Base-by-base conservation (phyloP, 1,140 invertebrate species). In the Apis laboriosa region DNA sequence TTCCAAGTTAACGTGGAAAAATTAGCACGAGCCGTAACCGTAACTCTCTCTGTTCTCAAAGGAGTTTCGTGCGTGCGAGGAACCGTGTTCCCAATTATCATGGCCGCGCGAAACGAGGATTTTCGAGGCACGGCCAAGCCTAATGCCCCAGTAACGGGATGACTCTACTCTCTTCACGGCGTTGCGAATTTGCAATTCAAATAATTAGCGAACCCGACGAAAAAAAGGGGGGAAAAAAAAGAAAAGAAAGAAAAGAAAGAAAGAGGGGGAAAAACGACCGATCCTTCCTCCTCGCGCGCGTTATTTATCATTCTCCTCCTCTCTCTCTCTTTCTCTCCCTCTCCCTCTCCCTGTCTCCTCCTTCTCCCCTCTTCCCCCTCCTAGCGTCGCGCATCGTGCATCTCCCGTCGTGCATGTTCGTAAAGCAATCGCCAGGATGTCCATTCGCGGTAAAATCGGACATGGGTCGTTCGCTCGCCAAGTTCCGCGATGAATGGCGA, bases 111-210 rank as follows among this genome's bases (percentile, higher is more conserved):
- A 83, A 77, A 83, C 56, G 60, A 63, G 56, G 64, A 76, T 70
- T 76, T 76, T 76, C 58, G 55, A 84, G 67, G 13, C 60, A 61
- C 70, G 56, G 43, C 55, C 55, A 75, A 85, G 88, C 90, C 90
- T 87, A 91, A 90, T 91, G 91, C 90, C 91, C 91, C 84, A 91
- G 89, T 92, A 91, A 92, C 91, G 84, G 90, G 63, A 87, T 80
- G 87, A 84, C 80, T 70, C 71, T 74, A 87, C 73, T 63, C 84
- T 67, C 83, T 72, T 78, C 60, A 67, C 60, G 67, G 55, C 77
- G 78, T 56, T 56, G 85, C 56, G 60, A 89, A 92, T 91, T 92
- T 90, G 85, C 90, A 91, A 91, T 90, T 91, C 86, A 91, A 92
- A 92, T 92, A 91, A 89, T 90, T 90, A 89, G 66, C 81, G 60